These are phyloP conservation scores for Panulirus ornatus DNA, from an alignment of 1,140 invertebrate genomes.

Conservation along the genomic window DNA sequence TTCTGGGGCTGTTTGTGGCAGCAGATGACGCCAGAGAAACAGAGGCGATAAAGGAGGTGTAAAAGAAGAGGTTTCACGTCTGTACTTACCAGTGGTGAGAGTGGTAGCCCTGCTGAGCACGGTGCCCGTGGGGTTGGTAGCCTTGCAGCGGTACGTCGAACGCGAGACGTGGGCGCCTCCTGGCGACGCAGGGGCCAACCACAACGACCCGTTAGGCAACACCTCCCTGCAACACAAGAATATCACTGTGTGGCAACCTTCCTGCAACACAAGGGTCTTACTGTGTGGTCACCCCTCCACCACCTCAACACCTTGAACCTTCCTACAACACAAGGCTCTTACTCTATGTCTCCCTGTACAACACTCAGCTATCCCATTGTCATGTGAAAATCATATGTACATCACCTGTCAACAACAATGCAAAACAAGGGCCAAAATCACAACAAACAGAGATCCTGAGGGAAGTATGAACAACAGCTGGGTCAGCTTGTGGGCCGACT, in stretches of 20 bases:
- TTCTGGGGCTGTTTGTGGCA: neutral
- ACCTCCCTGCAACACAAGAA: slow-evolving; percentile 28
- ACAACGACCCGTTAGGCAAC: slow-evolving; percentile 39
- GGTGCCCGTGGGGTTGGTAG: slow-evolving; percentile 31
- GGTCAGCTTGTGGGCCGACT: too few species aligned
- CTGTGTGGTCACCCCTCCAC: too few species aligned
- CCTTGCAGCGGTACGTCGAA: slow-evolving; percentile 43
- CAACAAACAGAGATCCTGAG: too few species aligned
- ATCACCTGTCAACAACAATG: too few species aligned
- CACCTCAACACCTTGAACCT: too few species aligned
- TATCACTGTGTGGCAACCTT: neutral
- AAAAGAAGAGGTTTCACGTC: neutral
- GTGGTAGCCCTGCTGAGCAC: slow-evolving; percentile 41
- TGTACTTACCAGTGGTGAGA: slow-evolving; percentile 31
- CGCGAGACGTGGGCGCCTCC: neutral
- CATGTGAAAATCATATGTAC: too few species aligned
- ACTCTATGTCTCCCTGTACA: too few species aligned
- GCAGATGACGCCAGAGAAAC: neutral
- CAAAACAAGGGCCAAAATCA: too few species aligned
- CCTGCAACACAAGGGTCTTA: too few species aligned
- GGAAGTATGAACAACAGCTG: too few species aligned
- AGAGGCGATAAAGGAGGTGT: neutral
- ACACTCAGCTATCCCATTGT: too few species aligned
- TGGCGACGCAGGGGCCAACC: slow-evolving; percentile 11
- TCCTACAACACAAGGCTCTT: too few species aligned